Conservation (phyloP, 2,888 invertebrate species). For the Amblyteles armatorius region DNA sequence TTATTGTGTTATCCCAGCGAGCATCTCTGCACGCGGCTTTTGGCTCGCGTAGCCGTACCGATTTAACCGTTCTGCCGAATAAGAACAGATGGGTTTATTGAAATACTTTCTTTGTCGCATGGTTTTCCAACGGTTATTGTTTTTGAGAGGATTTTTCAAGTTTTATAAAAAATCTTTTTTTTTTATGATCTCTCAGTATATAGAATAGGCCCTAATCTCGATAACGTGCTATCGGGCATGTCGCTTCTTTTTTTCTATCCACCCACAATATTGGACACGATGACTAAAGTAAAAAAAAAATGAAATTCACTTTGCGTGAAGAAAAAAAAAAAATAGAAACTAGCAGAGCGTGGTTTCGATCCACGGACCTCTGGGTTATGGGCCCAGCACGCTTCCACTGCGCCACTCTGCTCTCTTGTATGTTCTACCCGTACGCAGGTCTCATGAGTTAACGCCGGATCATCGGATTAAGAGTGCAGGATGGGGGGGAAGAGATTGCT, state of each 20-base stretch:
- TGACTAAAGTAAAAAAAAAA: neutral
- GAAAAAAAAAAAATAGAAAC: conserved; percentile 62
- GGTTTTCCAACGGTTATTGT: neutral
- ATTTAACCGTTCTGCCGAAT: conserved; percentile 37
- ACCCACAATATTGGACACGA: neutral
- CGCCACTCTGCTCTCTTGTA: conserved; percentile 89
- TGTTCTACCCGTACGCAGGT: neutral
- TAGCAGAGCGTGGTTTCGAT: conserved; percentile 86
- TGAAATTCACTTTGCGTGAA: neutral
- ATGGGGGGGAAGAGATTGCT: conserved; percentile 41
- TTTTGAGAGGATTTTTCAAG: neutral
- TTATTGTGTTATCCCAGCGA: conserved; percentile 1
- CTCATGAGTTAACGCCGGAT: neutral
- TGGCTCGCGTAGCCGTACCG: conserved; percentile 32
- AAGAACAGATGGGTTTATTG: no score
- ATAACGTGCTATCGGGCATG: no score
- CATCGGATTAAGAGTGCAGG: neutral
- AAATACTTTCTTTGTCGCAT: neutral
- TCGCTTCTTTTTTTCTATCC: no score
- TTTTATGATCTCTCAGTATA: no score
- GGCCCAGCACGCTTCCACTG: conserved; percentile 91
- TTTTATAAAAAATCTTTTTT: no score
- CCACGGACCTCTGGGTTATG: conserved; percentile 90
- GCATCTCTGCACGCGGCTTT: conserved; percentile 9
- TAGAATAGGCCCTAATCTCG: no score